Conservation (phyloP, 92 coral and sea anemone genomes). For the Phenganax marumi region DNA sequence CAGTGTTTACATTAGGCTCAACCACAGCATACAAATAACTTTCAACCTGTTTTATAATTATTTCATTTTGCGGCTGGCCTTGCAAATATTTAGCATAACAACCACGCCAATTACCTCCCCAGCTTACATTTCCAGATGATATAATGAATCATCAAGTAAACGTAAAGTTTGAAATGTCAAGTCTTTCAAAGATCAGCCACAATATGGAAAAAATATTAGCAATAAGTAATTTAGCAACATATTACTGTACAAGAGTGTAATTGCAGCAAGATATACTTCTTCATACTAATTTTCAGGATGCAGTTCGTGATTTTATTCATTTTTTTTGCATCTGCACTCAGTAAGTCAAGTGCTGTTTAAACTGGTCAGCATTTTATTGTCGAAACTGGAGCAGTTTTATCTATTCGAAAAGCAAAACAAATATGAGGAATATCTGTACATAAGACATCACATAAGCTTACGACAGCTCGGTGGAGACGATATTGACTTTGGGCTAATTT, state of each 20-base stretch:
- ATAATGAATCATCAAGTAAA: not conserved
- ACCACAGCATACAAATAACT: slow-evolving; percentile 17
- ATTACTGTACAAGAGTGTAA: not conserved
- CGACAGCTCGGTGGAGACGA: slow-evolving; percentile 4
- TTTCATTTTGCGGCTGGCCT: slow-evolving; percentile 29
- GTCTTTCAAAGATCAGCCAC: not conserved
- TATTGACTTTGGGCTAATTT: slow-evolving; percentile 24
- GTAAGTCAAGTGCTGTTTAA: slow-evolving; percentile 8
- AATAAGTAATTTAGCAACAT: not conserved
- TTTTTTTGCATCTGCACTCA: not conserved
- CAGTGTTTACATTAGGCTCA: slow-evolving; percentile 19
- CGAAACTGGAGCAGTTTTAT: not conserved
- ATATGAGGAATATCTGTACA: slow-evolving; percentile 20
- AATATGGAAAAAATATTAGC: not conserved
- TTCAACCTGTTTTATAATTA: slow-evolving; percentile 13
- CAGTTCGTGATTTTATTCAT: not conserved
- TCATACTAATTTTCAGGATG: not conserved
- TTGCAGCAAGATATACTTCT: not conserved
- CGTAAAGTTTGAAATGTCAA: not conserved
- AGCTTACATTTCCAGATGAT: not conserved
- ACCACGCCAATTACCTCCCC: slow-evolving; percentile 3
- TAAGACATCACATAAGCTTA: slow-evolving; percentile 4
- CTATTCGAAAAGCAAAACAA: not conserved
- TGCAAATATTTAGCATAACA: slow-evolving; percentile 2
- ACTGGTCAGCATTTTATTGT: not conserved